Conservation (phyloP, 2,797 vertebrate genomes). For the Eremophila alpestris region DNA sequence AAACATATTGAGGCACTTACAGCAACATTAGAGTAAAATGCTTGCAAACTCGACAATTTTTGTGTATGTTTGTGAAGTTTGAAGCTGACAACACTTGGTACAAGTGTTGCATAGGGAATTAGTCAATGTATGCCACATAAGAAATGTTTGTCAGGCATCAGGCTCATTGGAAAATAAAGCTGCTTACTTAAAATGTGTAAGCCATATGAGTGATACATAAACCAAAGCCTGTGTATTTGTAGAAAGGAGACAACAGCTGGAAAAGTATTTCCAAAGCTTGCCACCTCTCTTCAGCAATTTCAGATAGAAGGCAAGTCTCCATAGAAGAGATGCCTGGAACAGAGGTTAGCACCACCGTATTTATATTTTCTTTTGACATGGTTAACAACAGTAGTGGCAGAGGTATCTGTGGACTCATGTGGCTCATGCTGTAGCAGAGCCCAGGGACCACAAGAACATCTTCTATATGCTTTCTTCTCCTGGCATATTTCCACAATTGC, state of each 20-base stretch:
- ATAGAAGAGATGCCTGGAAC: neutral
- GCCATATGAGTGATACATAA: neutral
- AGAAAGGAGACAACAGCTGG: neutral
- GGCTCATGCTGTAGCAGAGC: neutral
- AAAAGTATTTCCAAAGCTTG: constrained; percentile 12
- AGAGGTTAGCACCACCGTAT: neutral
- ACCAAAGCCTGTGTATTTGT: neutral
- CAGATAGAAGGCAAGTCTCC: neutral
- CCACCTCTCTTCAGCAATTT: neutral
- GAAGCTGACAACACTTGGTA: neutral
- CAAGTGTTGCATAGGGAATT: neutral
- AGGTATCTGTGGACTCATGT: neutral
- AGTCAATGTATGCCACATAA: neutral
- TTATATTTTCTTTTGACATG: neutral
- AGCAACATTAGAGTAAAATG: neutral
- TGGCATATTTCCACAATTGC: neutral
- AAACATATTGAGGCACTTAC: neutral
- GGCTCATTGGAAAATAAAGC: neutral
- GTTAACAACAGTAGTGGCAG: neutral
- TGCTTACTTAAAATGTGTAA: neutral
- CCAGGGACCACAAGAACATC: neutral
- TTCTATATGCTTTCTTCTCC: neutral
- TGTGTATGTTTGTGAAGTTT: neutral
- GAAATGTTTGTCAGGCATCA: neutral
- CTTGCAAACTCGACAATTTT: neutral